Evolutionary conservation across 30 jellyfish, hydroid and myxozoan genomes (phyloP).

Genomic region (Catostylus mosaicus): DNA sequence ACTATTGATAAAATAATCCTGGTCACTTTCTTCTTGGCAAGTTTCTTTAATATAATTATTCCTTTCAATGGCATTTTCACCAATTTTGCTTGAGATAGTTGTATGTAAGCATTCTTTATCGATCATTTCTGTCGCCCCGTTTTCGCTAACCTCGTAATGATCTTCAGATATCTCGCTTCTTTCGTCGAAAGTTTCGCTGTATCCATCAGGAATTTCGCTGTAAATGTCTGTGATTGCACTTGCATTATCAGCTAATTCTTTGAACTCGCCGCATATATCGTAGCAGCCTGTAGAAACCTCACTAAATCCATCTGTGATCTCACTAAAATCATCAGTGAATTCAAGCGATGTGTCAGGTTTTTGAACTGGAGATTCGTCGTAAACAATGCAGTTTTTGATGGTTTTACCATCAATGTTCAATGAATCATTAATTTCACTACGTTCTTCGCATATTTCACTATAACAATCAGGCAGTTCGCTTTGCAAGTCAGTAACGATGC

Average conservation of each 20-base stretch:
- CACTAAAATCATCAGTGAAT: not conserved
- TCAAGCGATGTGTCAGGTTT: not conserved
- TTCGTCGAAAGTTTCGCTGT: conserved; percentile 11
- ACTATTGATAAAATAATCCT: not conserved
- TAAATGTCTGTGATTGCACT: not conserved
- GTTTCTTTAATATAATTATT: not conserved
- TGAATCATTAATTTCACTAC: not conserved
- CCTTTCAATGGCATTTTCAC: not conserved
- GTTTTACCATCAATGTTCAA: not conserved
- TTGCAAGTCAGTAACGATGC: conserved; percentile 8
- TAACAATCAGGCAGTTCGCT: conserved; percentile 41
- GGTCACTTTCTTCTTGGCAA: not conserved
- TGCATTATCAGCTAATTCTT: not conserved
- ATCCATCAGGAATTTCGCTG: conserved; percentile 25
- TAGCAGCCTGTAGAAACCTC: not conserved
- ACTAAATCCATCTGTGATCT: conserved; percentile 41
- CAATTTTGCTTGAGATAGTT: not conserved
- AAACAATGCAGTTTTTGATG: not conserved
- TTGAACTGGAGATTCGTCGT: not conserved
- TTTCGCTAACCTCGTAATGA: not conserved
- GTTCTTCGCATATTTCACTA: conserved; percentile 6
- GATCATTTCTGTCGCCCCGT: not conserved
- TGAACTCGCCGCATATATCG: not conserved
- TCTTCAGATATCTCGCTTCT: not conserved
- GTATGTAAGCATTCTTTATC: not conserved